Percentiles rank a stretch among this genome's conserved stretches.
Conservation (phyloP, 2,888 invertebrate species). For the Coenonympha arcania region DNA sequence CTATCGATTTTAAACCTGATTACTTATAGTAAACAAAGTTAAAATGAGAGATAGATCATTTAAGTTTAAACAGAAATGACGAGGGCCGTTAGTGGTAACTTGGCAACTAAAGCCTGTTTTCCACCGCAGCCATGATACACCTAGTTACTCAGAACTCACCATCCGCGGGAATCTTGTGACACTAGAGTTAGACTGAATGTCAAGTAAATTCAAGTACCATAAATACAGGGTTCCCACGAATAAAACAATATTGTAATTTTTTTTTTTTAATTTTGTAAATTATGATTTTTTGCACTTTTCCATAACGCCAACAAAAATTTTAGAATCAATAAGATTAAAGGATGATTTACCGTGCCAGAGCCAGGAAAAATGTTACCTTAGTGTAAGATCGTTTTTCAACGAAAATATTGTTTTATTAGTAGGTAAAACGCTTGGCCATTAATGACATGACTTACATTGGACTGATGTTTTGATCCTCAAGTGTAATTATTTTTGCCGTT, state of each 20-base stretch:
- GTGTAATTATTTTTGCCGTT: too few relatives aligned
- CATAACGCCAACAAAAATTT: too few relatives aligned
- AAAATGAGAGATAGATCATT: neutral
- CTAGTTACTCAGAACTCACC: neutral
- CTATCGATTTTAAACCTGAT: neutral
- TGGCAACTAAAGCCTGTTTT: conserved; percentile 14
- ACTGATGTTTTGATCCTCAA: too few relatives aligned
- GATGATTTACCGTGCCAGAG: too few relatives aligned
- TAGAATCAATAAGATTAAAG: too few relatives aligned
- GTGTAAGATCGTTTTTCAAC: too few relatives aligned
- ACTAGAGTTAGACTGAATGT: conserved; percentile 19
- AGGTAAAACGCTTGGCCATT: too few relatives aligned
- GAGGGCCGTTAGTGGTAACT: neutral
- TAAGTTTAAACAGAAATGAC: conserved; percentile 3
- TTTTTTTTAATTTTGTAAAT: too few relatives aligned
- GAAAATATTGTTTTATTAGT: too few relatives aligned
- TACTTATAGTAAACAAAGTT: neutral
- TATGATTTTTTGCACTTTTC: neutral
- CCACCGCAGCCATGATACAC: conserved; percentile 10
- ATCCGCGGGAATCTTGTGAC: conserved; percentile 7
- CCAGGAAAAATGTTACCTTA: too few relatives aligned
- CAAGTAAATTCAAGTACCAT: conserved; percentile 8
- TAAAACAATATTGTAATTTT: neutral
- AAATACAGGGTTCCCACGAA: neutral
- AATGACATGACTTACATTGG: too few relatives aligned